Percentiles rank a stretch among this genome's conserved stretches.
phyloP scores from a whole-genome alignment of 2,113 vertebrate species.

The Dipodomys stephensi region DNA sequence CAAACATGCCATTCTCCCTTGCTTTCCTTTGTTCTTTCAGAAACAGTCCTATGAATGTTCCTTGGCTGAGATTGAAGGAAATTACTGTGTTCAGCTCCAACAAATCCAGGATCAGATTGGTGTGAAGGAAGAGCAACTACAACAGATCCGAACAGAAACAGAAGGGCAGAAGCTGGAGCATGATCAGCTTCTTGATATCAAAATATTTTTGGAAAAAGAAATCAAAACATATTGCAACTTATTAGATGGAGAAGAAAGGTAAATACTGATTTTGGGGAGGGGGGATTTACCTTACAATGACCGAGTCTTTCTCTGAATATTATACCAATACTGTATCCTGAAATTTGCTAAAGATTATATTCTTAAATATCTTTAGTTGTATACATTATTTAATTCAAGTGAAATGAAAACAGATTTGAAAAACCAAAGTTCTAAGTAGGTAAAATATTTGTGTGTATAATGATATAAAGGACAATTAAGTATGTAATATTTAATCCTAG shows the following conservation, averaged over 20 bases:
- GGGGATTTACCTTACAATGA: background rate
- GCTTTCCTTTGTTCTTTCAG: constrained; percentile 78
- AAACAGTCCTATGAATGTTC: constrained; percentile 91
- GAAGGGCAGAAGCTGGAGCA: constrained; percentile 80
- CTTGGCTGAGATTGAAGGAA: constrained; percentile 89
- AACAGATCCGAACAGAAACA: constrained; percentile 79
- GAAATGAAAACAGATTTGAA: constrained; percentile 30
- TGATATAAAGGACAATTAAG: background rate
- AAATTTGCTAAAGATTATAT: background rate
- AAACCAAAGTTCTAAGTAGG: constrained; percentile 15
- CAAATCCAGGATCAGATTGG: constrained; percentile 86
- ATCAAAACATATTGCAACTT: constrained; percentile 81
- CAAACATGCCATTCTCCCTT: background rate
- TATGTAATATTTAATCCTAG: background rate
- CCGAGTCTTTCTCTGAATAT: background rate
- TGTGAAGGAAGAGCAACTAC: constrained; percentile 87
- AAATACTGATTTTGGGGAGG: background rate
- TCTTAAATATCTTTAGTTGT: background rate
- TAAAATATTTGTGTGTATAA: background rate
- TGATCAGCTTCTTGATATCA: constrained; percentile 72
- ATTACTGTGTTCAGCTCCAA: constrained; percentile 89
- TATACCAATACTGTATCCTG: background rate
- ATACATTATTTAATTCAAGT: background rate
- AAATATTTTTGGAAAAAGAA: constrained; percentile 82
- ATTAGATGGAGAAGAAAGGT: constrained; percentile 79